Conservation (phyloP, 2,888 invertebrate genomes). For the Emesis castigata region DNA sequence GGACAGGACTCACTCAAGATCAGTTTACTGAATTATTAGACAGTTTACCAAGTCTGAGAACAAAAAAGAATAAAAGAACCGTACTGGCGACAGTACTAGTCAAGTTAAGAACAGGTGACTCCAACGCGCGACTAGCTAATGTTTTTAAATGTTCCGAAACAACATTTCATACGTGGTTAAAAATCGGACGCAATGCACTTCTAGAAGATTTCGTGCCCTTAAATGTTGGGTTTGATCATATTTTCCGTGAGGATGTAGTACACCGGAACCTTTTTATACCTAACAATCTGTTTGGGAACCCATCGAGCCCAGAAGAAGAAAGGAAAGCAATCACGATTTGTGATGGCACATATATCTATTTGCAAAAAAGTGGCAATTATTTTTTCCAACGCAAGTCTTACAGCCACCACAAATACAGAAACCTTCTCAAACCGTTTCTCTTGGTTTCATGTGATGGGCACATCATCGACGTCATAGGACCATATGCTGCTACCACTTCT, state of each 20-base stretch:
- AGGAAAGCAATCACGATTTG: conserved; percentile 23
- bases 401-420: conserved; percentile 18
- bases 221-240: conserved; percentile 14
- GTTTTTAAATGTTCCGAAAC: conserved; percentile 30
- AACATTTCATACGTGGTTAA: conserved; percentile 22
- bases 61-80: not conserved
- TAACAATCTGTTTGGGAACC: conserved; percentile 20
- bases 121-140: conserved; percentile 26
- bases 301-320: conserved; percentile 16
- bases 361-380: conserved; percentile 24
- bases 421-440: conserved; percentile 11
- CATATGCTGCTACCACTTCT: not conserved
- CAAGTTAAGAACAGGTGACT: conserved; percentile 20
- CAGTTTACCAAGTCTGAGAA: not conserved
- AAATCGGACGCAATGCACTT: conserved; percentile 5
- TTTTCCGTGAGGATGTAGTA: conserved; percentile 25
- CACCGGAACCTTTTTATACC: conserved; percentile 18
- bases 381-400: conserved; percentile 5
- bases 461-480: conserved; percentile 16
- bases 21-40: not conserved
- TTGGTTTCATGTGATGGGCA: conserved; percentile 16
- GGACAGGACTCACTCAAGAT: not conserved
- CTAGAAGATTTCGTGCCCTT: conserved; percentile 12
- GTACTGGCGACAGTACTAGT: conserved; percentile 20
- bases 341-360: conserved; percentile 24